phyloP scores from a whole-genome alignment of 2,113 vertebrate genomes.

The Caloenas nicobarica region DNA sequence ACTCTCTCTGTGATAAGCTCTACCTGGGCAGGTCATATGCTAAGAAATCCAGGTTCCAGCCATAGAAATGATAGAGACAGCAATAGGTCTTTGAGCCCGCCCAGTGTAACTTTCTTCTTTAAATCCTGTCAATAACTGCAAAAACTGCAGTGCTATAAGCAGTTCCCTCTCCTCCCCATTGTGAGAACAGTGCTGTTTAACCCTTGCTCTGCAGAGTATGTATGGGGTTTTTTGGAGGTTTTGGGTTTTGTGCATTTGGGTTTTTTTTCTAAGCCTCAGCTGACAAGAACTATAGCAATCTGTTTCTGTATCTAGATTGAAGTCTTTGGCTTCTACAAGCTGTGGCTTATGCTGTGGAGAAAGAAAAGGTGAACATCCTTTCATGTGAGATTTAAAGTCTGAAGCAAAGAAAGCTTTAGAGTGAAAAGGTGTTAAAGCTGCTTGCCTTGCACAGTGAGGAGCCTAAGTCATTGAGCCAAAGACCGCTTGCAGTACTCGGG shows the following conservation, averaged over 20 bases:
- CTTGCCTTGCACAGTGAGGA: not conserved
- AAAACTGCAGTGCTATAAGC: not conserved
- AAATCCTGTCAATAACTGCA: not conserved
- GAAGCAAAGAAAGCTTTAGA: not conserved
- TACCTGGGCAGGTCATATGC: not conserved
- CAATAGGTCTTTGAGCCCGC: not conserved
- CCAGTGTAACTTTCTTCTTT: not conserved
- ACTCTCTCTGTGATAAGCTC: not conserved
- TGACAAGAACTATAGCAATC: not conserved
- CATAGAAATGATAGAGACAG: not conserved
- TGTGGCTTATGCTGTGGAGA: not conserved
- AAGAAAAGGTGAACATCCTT: not conserved
- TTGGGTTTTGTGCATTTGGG: not conserved
- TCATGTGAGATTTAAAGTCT: not conserved
- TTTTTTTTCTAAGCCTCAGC: slow-evolving; percentile 8
- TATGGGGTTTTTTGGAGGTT: not conserved
- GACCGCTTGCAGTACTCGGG: not conserved
- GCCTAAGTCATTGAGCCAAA: not conserved
- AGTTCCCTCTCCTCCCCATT: not conserved
- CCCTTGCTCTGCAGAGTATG: not conserved
- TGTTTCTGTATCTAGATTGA: not conserved
- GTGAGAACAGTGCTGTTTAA: not conserved
- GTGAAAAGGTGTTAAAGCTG: not conserved
- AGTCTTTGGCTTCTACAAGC: not conserved
- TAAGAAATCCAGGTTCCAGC: not conserved